phyloP scores from a whole-genome alignment of 2,888 invertebrate species.

The Amiota mariae region DNA sequence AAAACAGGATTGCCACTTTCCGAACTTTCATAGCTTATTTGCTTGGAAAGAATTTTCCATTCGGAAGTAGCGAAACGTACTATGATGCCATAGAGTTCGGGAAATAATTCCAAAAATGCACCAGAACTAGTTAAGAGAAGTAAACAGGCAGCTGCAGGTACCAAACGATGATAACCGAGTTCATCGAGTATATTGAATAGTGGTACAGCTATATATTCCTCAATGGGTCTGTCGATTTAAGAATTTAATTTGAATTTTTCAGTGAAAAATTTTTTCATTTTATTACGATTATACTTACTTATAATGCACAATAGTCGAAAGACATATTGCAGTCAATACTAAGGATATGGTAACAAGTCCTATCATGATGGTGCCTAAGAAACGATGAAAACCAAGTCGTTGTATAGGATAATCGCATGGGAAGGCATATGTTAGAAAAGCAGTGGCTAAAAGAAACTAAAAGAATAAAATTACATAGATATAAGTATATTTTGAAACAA shows the following conservation, averaged over 20 bases:
- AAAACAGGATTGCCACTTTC: conserved; percentile 76
- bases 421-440: conserved; percentile 69
- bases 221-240: conserved; percentile 52
- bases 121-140: conserved; percentile 75
- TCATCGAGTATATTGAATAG: conserved; percentile 75
- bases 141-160: conserved; percentile 76
- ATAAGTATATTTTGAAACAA: too few species aligned
- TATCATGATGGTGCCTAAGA: conserved; percentile 59
- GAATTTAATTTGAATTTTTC: conserved; percentile 17
- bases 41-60: conserved; percentile 76
- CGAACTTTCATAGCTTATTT: conserved; percentile 75
- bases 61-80: conserved; percentile 76
- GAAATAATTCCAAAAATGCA: conserved; percentile 76
- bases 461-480: conserved; percentile 6
- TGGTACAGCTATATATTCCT: conserved; percentile 72
- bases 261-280: neutral
- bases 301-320: conserved; percentile 70
- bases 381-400: conserved; percentile 61
- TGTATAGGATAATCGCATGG: conserved; percentile 67
- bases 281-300: conserved; percentile 63
- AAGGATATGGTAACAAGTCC: conserved; percentile 64
- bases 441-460: conserved; percentile 67
- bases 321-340: conserved; percentile 66
- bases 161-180: conserved; percentile 76
- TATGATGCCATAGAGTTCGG: conserved; percentile 75